phyloP scores from a whole-genome alignment of 2,113 vertebrate species.

The Scolopax mira region DNA sequence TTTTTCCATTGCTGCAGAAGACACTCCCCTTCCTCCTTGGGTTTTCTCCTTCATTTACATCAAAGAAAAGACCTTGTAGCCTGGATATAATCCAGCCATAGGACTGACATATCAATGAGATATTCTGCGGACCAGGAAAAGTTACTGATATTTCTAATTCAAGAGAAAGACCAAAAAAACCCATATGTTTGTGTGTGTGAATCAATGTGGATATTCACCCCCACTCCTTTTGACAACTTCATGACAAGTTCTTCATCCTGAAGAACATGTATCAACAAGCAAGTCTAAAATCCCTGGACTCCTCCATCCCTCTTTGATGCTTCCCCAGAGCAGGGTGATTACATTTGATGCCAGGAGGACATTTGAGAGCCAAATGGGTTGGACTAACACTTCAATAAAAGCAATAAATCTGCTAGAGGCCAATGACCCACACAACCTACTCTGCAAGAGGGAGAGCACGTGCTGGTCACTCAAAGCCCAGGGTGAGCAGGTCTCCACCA shows the following conservation, averaged over 20 bases:
- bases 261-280: neutral
- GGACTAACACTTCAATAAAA: neutral
- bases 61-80: neutral
- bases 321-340: neutral
- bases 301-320: neutral
- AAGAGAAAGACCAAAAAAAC: neutral
- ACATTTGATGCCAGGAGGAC: neutral
- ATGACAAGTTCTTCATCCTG: neutral
- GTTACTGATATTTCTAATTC: neutral
- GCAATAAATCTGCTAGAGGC: neutral
- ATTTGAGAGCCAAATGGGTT: accelerated
- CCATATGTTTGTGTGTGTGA: accelerated
- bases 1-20: neutral
- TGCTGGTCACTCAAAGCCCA: neutral
- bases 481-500: neutral
- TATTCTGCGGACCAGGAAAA: neutral
- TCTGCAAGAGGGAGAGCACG: neutral
- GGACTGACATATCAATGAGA: neutral
- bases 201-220: neutral
- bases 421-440: neutral
- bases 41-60: neutral
- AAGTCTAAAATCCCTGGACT: neutral
- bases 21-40: too few species aligned
- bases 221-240: neutral
- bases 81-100: neutral